phyloP scores from a whole-genome alignment of 2,113 vertebrate species.

The Myrmophylax atrothorax region DNA sequence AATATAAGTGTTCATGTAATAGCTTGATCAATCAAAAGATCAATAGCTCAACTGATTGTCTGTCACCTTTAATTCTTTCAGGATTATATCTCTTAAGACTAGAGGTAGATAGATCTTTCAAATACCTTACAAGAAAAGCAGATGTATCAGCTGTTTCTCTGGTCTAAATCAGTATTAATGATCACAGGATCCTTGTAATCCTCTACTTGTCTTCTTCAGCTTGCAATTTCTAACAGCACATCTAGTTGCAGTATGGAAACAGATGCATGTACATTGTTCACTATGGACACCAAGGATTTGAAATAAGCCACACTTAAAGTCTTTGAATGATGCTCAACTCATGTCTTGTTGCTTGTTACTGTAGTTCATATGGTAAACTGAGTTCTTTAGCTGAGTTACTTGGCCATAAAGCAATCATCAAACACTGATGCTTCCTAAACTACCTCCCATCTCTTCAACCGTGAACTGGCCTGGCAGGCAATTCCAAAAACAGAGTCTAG shows the following conservation, averaged over 20 bases:
- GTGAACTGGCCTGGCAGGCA: rapidly evolving
- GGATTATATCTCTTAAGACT: background rate
- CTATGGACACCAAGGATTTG: background rate
- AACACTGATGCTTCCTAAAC: background rate
- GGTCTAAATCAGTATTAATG: background rate
- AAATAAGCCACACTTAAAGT: background rate
- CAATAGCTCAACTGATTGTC: background rate
- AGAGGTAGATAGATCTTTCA: background rate
- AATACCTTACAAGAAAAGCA: background rate
- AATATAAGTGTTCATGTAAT: background rate
- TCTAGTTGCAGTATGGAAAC: background rate
- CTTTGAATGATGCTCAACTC: background rate
- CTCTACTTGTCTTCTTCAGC: background rate
- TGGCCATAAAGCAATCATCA: background rate
- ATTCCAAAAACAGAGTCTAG: background rate
- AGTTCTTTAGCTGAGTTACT: background rate
- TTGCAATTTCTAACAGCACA: background rate
- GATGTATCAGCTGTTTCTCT: background rate
- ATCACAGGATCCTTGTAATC: background rate
- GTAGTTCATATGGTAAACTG: background rate
- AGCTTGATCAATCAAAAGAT: background rate
- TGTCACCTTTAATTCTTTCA: slow-evolving; percentile 7
- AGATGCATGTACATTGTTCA: background rate
- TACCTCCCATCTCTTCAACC: background rate
- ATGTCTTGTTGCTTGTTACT: background rate